A percentile compares a stretch with the other conserved stretches of the same genome.
phyloP scores from a whole-genome alignment of 1,140 invertebrate genomes.

The Cyphomyrmex costatus region DNA sequence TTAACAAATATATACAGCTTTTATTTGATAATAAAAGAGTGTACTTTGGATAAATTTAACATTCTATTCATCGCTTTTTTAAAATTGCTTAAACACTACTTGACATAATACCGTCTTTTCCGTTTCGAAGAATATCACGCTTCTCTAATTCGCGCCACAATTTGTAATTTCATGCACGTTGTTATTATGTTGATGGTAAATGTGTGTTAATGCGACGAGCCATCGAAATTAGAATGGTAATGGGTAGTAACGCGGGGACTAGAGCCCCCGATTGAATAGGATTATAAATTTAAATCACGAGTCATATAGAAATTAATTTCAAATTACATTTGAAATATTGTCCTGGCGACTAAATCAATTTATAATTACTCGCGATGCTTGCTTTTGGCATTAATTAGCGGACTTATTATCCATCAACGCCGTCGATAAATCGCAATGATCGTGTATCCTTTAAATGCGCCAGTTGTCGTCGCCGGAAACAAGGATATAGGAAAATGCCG shows the following conservation, averaged over 20 bases:
- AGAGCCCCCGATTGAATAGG: constrained; percentile 69
- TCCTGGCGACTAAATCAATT: constrained; percentile 72
- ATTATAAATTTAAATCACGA: constrained; percentile 77
- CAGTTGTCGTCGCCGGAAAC: neutral
- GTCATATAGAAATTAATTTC: constrained; percentile 75
- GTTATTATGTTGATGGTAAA: constrained; percentile 36
- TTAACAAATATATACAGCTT: neutral
- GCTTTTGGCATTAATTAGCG: constrained; percentile 61
- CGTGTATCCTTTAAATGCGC: neutral
- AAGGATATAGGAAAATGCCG: neutral
- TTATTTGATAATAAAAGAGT: neutral
- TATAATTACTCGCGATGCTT: constrained; percentile 71
- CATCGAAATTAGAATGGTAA: constrained; percentile 73
- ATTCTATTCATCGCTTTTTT: neutral
- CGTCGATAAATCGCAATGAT: constrained; percentile 29
- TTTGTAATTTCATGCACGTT: constrained; percentile 50
- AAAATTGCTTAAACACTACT: neutral
- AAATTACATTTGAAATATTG: constrained; percentile 68
- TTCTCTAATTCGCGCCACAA: constrained; percentile 23
- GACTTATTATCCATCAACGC: constrained; percentile 53
- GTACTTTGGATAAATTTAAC: neutral
- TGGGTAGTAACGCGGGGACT: constrained; percentile 68
- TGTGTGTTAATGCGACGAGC: constrained; percentile 65
- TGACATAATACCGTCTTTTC: neutral
- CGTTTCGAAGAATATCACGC: neutral